phyloP scores from a whole-genome alignment of 2,797 vertebrate species.

The Falco concolor region DNA sequence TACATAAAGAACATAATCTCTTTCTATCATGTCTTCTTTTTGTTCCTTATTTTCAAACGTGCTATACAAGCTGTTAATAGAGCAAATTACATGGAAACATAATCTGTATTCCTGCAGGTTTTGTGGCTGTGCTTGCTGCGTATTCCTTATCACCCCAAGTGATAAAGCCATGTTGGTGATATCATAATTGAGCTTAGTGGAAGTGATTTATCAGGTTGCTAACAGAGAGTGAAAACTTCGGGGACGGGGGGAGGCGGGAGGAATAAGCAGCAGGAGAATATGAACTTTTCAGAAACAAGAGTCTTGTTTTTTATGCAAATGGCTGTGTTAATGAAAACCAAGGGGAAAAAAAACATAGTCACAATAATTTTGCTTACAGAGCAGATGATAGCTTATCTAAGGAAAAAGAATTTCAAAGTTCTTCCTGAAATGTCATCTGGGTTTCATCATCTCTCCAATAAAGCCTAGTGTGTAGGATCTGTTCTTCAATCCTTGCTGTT shows the following conservation, averaged over 20 bases:
- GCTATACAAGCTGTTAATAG: slow-evolving; percentile 30
- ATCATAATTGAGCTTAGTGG: slow-evolving; percentile 51
- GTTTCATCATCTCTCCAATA: slow-evolving; percentile 12
- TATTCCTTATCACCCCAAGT: slow-evolving; percentile 42
- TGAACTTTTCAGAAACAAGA: slow-evolving; percentile 20
- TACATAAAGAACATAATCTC: background rate
- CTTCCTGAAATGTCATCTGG: background rate
- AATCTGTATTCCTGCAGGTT: slow-evolving; percentile 42
- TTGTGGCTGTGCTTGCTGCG: slow-evolving; percentile 38
- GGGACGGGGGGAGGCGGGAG: too few species aligned
- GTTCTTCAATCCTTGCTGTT: background rate
- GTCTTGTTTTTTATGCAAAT: slow-evolving; percentile 39
- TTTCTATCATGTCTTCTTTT: slow-evolving; percentile 6
- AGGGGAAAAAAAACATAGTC: background rate
- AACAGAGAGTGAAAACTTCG: slow-evolving; percentile 32
- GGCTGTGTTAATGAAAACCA: slow-evolving; percentile 21
- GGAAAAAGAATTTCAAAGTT: slow-evolving; percentile 5
- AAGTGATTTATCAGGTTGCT: slow-evolving; percentile 54
- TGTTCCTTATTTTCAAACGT: background rate
- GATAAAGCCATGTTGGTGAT: slow-evolving; percentile 43
- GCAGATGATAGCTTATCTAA: background rate
- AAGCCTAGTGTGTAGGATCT: background rate
- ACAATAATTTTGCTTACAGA: background rate
- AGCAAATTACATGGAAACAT: slow-evolving; percentile 46
- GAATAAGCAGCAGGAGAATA: background rate